Evolutionary conservation across 2,113 vertebrate species (phyloP), one percentile per base, ranked within the genome.

Genomic region (Zapus hudsonius): DNA sequence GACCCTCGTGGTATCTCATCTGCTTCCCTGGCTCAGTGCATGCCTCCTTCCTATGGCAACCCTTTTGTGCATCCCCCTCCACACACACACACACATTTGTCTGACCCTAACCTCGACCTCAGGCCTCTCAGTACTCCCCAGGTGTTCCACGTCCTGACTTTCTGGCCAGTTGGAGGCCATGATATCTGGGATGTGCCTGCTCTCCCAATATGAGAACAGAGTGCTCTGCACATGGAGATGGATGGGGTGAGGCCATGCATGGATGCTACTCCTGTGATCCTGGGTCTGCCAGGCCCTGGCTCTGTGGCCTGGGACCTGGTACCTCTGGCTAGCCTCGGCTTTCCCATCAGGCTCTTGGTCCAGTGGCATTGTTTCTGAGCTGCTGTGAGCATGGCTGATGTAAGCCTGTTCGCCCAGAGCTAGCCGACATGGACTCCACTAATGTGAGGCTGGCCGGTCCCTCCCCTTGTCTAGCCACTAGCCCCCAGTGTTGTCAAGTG

Each of bases 401-500:
- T 2, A 2, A 29, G 83, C 3, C 23, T 0, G 42, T 38, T 33
- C 0, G 5, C 75, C 20, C 7, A 0, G 55, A 61, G 84, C 76
- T 64, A 80, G 91, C 78, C 70, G 52, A 16, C 0, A 0, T 66
- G 0, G 27, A n/a, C 27, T 44, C 84, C 13, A 5, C 6, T 0
- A 66, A n/a, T 20, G 38, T 0, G 47, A n/a, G 55, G 0, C 69
- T 22, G 0, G 76, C 69, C 27, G 0, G 76, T 33, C 72, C 95
- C 81, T n/a, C 85, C 89, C 59, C 90, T 40, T 2, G 38, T 42
- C 74, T 12, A 36, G 93, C 90, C 88, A 95, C 90, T 93, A 63
- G 95, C 95, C 95, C 5, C n/a, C 4, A 74, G 76, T 7, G 59
- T 36, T 80, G 75, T 70, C 61, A 1, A 73, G 89, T 97, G 95